Evolutionary conservation across 2,797 vertebrate genomes (phyloP).

Genomic region (Cetoscarus ocellatus): DNA sequence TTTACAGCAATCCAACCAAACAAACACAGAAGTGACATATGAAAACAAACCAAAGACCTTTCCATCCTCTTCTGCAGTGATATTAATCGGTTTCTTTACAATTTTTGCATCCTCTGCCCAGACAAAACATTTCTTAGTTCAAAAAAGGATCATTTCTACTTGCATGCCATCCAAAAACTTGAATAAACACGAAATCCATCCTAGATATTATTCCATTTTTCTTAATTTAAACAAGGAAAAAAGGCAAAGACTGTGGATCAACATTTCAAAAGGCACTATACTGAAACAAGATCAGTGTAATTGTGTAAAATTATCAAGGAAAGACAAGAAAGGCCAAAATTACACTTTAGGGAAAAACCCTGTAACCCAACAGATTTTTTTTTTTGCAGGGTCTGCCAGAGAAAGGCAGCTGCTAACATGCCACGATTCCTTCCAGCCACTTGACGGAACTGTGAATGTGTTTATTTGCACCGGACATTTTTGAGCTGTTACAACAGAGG

Average conservation of each 20-base stretch:
- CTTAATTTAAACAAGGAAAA: conserved; percentile 19
- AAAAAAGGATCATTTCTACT: neutral
- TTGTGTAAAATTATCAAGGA: conserved; percentile 64
- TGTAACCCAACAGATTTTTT: conserved; percentile 64
- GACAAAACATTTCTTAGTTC: neutral
- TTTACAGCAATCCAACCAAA: conserved; percentile 28
- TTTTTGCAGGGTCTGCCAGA: conserved; percentile 46
- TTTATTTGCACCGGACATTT: conserved; percentile 61
- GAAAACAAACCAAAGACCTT: conserved; percentile 21
- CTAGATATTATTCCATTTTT: conserved; percentile 7
- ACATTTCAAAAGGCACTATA: conserved; percentile 31
- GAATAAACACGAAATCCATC: conserved; percentile 12
- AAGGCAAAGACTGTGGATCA: conserved; percentile 18
- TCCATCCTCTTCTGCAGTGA: conserved; percentile 7
- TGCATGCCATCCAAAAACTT: conserved; percentile 6
- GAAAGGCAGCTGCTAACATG: conserved; percentile 69
- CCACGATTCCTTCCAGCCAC: conserved; percentile 54
- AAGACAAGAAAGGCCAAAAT: conserved; percentile 57
- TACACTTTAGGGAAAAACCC: conserved; percentile 68
- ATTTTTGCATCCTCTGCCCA: neutral
- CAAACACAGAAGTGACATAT: conserved; percentile 30
- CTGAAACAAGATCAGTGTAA: conserved; percentile 55
- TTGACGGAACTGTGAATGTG: conserved; percentile 56
- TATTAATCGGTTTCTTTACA: conserved; percentile 5
- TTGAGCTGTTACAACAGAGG: conserved; percentile 54